Percentiles rank a stretch among this genome's conserved stretches.
These are phyloP conservation scores for Carassius auratus DNA, from an alignment of 2,113 vertebrate species.

Conservation along the genomic window DNA sequence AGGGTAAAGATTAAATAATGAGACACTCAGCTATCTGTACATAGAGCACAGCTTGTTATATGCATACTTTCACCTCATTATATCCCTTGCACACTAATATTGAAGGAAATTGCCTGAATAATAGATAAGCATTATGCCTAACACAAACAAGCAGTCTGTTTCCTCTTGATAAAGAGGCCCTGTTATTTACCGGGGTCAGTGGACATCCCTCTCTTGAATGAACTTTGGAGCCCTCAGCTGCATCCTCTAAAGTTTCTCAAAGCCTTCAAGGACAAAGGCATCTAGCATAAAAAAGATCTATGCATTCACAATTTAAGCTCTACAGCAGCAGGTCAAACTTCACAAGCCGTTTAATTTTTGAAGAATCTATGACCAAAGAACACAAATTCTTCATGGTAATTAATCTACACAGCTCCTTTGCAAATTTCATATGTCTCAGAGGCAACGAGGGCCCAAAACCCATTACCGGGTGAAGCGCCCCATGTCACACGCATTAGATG, in stretches of 20 bases:
- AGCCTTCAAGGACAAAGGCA: not conserved
- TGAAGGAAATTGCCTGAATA: slow-evolving; percentile 66
- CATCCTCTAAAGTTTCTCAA: slow-evolving; percentile 36
- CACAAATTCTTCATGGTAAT: slow-evolving; percentile 67
- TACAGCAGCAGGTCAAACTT: not conserved
- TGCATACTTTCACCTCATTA: slow-evolving; percentile 71
- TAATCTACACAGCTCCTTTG: slow-evolving; percentile 67
- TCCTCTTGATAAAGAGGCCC: slow-evolving; percentile 76
- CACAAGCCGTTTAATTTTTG: not conserved
- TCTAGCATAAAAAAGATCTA: not conserved
- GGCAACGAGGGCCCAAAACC: slow-evolving; percentile 70
- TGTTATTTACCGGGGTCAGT: slow-evolving; percentile 57
- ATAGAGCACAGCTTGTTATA: slow-evolving; percentile 67
- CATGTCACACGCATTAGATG: slow-evolving; percentile 73
- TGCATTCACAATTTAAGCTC: not conserved
- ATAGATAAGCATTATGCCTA: slow-evolving; percentile 69
- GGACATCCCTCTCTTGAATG: slow-evolving; percentile 64
- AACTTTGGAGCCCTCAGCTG: slow-evolving; percentile 60
- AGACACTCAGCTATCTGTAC: slow-evolving; percentile 64
- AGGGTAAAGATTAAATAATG: slow-evolving; percentile 8
- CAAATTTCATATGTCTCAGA: slow-evolving; percentile 62
- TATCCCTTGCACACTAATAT: slow-evolving; percentile 64
- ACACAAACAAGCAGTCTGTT: slow-evolving; percentile 71
- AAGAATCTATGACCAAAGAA: slow-evolving; percentile 46
- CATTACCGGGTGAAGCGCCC: slow-evolving; percentile 68